Conservation (phyloP, 2,797 vertebrate species). For the Poecile montanus region DNA sequence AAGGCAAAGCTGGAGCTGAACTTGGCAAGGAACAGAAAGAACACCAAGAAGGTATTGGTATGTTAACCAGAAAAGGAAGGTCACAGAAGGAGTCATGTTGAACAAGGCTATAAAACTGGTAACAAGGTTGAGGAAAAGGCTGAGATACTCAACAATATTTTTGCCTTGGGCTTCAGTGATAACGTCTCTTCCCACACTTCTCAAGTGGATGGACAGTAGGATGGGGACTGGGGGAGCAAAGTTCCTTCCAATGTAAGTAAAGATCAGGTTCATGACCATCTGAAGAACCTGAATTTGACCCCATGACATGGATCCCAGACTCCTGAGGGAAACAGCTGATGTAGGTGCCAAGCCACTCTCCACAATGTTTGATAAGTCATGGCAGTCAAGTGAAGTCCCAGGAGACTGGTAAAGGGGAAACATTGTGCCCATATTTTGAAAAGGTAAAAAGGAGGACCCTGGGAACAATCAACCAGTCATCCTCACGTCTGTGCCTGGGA, state of each 20-base stretch:
- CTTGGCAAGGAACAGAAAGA: neutral
- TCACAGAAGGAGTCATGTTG: neutral
- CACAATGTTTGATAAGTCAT: neutral
- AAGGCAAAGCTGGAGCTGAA: neutral
- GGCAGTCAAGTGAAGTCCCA: neutral
- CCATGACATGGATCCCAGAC: rapidly evolving
- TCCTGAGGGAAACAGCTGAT: neutral
- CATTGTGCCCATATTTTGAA: rapidly evolving
- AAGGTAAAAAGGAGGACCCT: neutral
- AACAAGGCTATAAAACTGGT: neutral
- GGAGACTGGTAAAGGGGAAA: neutral
- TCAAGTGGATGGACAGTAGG: neutral
- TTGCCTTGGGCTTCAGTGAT: neutral
- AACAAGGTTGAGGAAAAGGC: neutral
- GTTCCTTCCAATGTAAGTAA: neutral
- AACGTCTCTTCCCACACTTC: neutral
- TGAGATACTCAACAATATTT: neutral
- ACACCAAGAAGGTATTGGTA: no score
- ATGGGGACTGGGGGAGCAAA: no score
- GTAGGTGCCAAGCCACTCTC: neutral
- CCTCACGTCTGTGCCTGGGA: neutral
- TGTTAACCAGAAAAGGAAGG: neutral
- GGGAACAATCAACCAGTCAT: neutral
- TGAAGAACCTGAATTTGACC: neutral
- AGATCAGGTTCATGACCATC: neutral